phyloP scores from a whole-genome alignment of 1,140 invertebrate species.

The Neodiprion virginianus region DNA sequence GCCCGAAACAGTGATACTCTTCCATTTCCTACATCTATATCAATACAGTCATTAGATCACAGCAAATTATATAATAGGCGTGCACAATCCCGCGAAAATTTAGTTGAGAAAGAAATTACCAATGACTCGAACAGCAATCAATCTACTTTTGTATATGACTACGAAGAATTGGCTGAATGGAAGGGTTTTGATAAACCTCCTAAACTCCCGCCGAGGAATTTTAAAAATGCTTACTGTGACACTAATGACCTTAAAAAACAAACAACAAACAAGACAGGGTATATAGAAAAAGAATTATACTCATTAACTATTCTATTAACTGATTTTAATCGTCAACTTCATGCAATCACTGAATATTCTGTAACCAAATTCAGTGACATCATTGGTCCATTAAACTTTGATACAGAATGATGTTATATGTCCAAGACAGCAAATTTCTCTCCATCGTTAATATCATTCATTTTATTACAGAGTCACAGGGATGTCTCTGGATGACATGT shows the following conservation, averaged over 20 bases:
- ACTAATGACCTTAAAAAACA: constrained; percentile 5
- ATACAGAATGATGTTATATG: too few relatives aligned
- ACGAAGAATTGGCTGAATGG: constrained; percentile 35
- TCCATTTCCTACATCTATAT: constrained; percentile 36
- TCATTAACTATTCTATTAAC: neutral
- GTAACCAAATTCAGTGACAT: too few relatives aligned
- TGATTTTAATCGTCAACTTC: neutral
- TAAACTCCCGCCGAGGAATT: constrained; percentile 22
- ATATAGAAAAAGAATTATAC: constrained; percentile 10
- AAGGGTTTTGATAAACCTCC: constrained; percentile 19
- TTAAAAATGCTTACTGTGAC: constrained; percentile 30
- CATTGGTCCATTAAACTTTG: too few relatives aligned
- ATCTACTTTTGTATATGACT: constrained; percentile 19
- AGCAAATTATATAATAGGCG: constrained; percentile 35
- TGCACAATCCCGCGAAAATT: neutral
- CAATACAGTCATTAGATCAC: constrained; percentile 29
- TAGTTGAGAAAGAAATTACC: neutral
- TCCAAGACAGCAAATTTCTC: too few relatives aligned
- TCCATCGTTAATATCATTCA: neutral
- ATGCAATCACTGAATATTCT: neutral
- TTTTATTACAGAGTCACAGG: constrained; percentile 69
- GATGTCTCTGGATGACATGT: constrained; percentile 89
- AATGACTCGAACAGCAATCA: neutral
- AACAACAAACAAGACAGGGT: constrained; percentile 24
- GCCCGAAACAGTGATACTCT: constrained; percentile 20